phyloP scores from a whole-genome alignment of 2,797 vertebrate genomes.

The Chrosomus eos region DNA sequence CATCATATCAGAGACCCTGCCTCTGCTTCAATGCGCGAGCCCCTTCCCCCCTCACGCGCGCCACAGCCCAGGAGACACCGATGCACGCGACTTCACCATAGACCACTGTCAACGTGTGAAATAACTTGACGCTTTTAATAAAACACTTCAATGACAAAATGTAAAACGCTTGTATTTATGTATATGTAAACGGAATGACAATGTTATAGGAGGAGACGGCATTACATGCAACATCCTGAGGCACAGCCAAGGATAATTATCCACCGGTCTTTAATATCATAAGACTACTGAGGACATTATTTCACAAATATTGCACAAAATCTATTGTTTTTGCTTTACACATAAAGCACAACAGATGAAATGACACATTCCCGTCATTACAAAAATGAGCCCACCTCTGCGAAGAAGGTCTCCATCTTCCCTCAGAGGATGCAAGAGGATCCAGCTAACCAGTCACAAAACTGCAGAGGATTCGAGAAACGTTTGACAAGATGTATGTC shows the following conservation, averaged over 20 bases:
- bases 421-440: slow-evolving; percentile 37
- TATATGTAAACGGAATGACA: not conserved
- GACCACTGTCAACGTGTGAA: not conserved
- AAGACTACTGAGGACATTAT: not conserved
- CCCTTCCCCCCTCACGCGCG: slow-evolving; percentile 43
- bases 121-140: not conserved
- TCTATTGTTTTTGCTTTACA: not conserved
- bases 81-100: slow-evolving; percentile 28
- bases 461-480: slow-evolving; percentile 28
- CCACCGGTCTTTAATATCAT: not conserved
- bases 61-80: slow-evolving; percentile 39
- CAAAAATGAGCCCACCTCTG: slow-evolving; percentile 72
- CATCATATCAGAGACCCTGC: not conserved
- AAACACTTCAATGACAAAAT: not conserved
- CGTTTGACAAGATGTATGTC: slow-evolving; percentile 27
- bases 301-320: not conserved
- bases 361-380: not conserved
- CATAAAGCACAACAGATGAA: not conserved
- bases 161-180: not conserved
- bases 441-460: slow-evolving; percentile 50
- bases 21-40: slow-evolving; percentile 21
- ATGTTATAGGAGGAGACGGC: not conserved
- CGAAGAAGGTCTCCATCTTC: slow-evolving; percentile 81
- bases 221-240: slow-evolving; percentile 7
- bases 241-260: slow-evolving; percentile 23